Evolutionary conservation across 2,113 vertebrate genomes (phyloP), one percentile per base, ranked within the genome.

Genomic region (Typhlomys cinereus): DNA sequence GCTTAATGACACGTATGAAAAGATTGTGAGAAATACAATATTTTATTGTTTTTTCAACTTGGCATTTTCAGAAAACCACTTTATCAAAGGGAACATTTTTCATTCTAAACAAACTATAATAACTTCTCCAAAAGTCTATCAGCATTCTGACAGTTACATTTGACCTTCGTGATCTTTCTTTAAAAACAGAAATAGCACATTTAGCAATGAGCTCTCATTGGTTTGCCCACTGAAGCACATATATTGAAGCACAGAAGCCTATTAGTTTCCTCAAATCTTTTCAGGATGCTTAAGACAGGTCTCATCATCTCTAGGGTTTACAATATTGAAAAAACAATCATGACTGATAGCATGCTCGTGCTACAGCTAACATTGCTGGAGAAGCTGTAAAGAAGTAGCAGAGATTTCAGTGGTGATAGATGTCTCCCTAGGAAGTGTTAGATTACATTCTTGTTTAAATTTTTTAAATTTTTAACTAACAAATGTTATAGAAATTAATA

Each of bases 1-100:
- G 23, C 64, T 96, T 92, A 62, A 66, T 44, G 15, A n/a, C n/a
- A 93, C 85, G 90, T 96, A 97, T 96, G 96, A 97, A 97, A 98
- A 97, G 95, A 94, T 59, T 93, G 90, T 4, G 12, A 92, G 96
- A 96, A 97, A 97, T 64, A 48, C 3, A 97, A 96, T 93, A 89
- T 66, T 95, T 97, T 93, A 52, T 96, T n/a, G n/a, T n/a, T n/a
- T n/a, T 96, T 96, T 85, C 74, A 96, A 81, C 93, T 89, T 93
- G 90, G 70, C 41, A 95, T 97, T 95, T 94, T 90, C 95, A 95
- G 95, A 97, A 96, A 92, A 85, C 44, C 66, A 67, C 94, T 86
- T 15, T 85, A 97, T 94, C 92, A 89, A 89, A 94, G 81, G 95
- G 84, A 93, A 59, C 39, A 64, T 91, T 64, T 80, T 91, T 81